Percentiles rank a stretch among this genome's conserved stretches.
These are phyloP conservation scores for Tipula lateralis DNA, from an alignment of 2,888 invertebrate genomes.

Conservation along the genomic window DNA sequence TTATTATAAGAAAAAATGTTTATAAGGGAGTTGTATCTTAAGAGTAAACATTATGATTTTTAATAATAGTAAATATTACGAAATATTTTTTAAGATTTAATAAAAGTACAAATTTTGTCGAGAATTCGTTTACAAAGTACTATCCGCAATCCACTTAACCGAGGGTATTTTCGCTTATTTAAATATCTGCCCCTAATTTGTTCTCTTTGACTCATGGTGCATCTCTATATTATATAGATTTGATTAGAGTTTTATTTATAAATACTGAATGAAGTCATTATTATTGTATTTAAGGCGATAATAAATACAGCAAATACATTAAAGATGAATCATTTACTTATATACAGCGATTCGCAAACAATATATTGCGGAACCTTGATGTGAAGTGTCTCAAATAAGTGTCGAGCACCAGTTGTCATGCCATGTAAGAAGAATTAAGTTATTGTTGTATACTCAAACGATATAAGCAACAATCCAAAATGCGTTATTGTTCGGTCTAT, in stretches of 20 bases:
- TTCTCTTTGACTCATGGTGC: not conserved
- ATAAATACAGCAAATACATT: not conserved
- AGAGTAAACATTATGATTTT: not conserved
- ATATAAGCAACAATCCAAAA: too few species aligned
- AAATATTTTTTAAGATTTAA: not conserved
- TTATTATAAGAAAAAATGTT: not conserved
- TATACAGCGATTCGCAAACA: not conserved
- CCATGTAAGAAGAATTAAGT: too few species aligned
- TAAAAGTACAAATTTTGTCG: not conserved
- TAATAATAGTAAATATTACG: not conserved
- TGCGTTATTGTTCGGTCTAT: too few species aligned
- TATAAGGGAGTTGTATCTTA: not conserved
- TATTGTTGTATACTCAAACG: too few species aligned
- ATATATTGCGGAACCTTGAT: not conserved
- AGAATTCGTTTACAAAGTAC: not conserved
- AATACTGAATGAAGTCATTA: not conserved
- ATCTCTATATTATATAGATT: not conserved
- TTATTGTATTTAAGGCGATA: not conserved
- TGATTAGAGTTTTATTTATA: not conserved
- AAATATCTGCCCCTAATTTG: not conserved
- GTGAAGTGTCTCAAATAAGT: too few species aligned
- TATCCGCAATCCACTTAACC: not conserved
- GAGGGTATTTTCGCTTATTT: not conserved
- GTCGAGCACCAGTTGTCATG: too few species aligned
- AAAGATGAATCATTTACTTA: not conserved